Evolutionary conservation across 2,113 vertebrate genomes (phyloP), one percentile per base, ranked within the genome.

Genomic region (Tor tambroides): DNA sequence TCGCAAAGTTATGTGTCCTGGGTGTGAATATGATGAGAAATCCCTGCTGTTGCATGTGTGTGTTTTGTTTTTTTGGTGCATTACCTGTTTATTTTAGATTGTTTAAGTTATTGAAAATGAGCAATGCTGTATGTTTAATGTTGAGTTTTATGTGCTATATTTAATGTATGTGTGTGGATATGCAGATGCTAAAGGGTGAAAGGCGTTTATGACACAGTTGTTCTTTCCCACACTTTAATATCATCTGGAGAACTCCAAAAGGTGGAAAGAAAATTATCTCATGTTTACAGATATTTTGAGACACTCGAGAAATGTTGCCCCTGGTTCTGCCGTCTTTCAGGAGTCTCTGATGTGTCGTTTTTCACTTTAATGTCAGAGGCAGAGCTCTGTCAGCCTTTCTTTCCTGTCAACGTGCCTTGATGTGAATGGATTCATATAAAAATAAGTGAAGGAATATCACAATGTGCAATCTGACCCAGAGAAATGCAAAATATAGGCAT

Each of bases 31-130:
- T 15, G 28, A 46, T 35, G 10, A 80, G 59, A 28, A 67, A 51
- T n/a, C 12, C 35, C 61, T 41, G 63, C 32, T 17, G 7, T 80
- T 85, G 87, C 87, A 88, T 88, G 87, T 59, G 87, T 61, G 75
- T 88, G 76, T 43, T 43, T 46, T 46, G 2, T 46, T 46, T 46
- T 46, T 46, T 46, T 43, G 43, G 43, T 46, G 43, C 43, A 46
- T 46, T 46, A 46, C 10, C 11, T 3, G 43, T 46, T 46, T 41
- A 26, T 75, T 75, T 75, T 3, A 75, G 30, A 71, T 71, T 5
- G 41, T 19, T 23, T 77, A 77, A 83, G 49, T 67, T 74, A 23
- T 67, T 83, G 23, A 46, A 46, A 46, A 2, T 72, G 38, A 67
- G 46, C 41, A 38, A 41, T 77, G 5, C 81, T 79, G 74, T 59